Evolutionary conservation across 2,888 invertebrate genomes (phyloP).

Genomic region (Smittia sp.): DNA sequence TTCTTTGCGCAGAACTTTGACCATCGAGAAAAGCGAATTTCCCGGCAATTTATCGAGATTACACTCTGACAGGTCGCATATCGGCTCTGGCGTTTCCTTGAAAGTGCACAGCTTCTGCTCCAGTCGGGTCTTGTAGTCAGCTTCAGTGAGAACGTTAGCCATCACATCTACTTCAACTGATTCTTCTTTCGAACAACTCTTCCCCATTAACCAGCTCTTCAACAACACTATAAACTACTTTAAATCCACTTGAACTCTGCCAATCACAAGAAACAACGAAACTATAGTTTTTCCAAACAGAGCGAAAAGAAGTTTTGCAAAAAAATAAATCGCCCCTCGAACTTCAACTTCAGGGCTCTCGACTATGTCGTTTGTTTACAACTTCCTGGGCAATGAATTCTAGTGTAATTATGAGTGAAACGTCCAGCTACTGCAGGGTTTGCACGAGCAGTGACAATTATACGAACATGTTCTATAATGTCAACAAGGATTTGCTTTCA

Average conservation of each 20-base stretch:
- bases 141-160: constrained; percentile 42
- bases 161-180: constrained; percentile 30
- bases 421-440: too few relatives aligned
- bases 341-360: too few relatives aligned
- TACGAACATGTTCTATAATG: too few relatives aligned
- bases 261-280: neutral
- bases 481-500: too few relatives aligned
- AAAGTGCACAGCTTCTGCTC: constrained; percentile 50
- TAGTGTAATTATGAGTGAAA: too few relatives aligned
- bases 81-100: constrained; percentile 74
- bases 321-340: too few relatives aligned
- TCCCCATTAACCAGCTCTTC: constrained; percentile 26
- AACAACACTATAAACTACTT: neutral
- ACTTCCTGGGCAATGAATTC: too few relatives aligned
- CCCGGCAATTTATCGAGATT: constrained; percentile 67
- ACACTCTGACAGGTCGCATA: constrained; percentile 69
- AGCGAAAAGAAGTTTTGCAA: too few relatives aligned
- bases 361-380: too few relatives aligned
- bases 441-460: too few relatives aligned
- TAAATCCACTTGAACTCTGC: neutral
- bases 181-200: constrained; percentile 25
- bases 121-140: constrained; percentile 46
- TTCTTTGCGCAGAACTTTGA: constrained; percentile 79
- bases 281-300: neutral
- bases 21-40: constrained; percentile 72